Evolutionary conservation across 2,113 vertebrate species (phyloP), one percentile per base, ranked within the genome.

Genomic region (Arenaria interpres): DNA sequence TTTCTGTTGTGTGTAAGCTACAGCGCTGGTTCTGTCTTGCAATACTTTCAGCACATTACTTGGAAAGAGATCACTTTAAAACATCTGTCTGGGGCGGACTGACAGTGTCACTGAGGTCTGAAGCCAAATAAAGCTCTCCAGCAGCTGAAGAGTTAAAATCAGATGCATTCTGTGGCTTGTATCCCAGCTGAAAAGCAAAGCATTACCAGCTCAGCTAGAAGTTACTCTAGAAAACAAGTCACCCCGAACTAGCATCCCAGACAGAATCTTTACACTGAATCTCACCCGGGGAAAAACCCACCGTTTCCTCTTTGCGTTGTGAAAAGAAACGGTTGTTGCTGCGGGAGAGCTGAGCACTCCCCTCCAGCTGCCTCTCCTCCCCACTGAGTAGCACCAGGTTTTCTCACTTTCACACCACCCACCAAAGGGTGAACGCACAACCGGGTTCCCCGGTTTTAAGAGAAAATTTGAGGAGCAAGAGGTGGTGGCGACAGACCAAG

Each of bases 401-500:
- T 33, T 51, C 80, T 64, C 14, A 13, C 62, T 51, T 30, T 41
- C 63, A 39, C 39, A 71, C n/a, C 41, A 14, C 4, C 10, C 63
- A 8, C 22, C 28, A 8, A 10, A 20, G 51, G 37, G 37, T 14
- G 48, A 63, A 17, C 1, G 10, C 68, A 57, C 41, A 22, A 30
- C 45, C 1, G 51, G n/a, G 35, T 10, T 69, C 73, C 57, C 6
- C 0, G 5, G 39, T 39, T 48, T 37, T n/a, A 43, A 50, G 54
- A 64, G 2, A 39, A 54, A 24, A 21, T 78, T 22, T 43, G 56
- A 43, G 63, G 54, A 71, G 46, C 50, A 39, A 30, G 68, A 46
- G 1, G 4, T 24, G 18, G n/a, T 50, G 4, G 9, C 0, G 1
- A 39, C 32, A 60, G 27, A 27, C 41, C 6, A 27, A 37, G 30